Conservation (phyloP, 2,888 invertebrate genomes). For the Metalampra italica region DNA sequence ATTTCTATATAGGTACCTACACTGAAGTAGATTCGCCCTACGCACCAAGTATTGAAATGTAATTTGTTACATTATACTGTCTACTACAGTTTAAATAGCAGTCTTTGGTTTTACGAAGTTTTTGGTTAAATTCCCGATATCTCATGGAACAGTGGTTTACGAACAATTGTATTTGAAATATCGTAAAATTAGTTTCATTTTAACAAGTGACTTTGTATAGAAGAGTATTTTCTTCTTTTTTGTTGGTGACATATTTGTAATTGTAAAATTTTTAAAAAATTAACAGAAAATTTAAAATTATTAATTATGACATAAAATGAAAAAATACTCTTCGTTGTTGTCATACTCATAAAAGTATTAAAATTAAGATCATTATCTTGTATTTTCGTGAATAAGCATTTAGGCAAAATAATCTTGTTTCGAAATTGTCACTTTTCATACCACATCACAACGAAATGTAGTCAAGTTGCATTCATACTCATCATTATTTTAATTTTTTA, state of each 20-base stretch:
- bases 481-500: conserved; percentile 35
- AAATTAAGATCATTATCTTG: conserved; percentile 32
- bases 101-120: too few species aligned
- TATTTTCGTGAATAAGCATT: conserved; percentile 34
- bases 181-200: conserved; percentile 34
- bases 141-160: too few species aligned
- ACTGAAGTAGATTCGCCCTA: too few species aligned
- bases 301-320: too few species aligned
- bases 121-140: too few species aligned
- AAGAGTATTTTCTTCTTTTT: conserved; percentile 60
- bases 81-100: too few species aligned
- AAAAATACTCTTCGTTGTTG: conserved; percentile 42
- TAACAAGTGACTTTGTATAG: conserved; percentile 28
- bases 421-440: conserved; percentile 54
- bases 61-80: too few species aligned
- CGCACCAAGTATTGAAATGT: too few species aligned
- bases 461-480: conserved; percentile 27
- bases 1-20: too few species aligned
- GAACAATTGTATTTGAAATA: too few species aligned
- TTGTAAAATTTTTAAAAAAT: too few species aligned
- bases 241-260: conserved; percentile 20
- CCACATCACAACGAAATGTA: conserved; percentile 28
- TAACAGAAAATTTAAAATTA: too few species aligned
- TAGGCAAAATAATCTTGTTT: conserved; percentile 29
- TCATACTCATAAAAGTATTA: conserved; percentile 12